Evolutionary conservation across 2,113 vertebrate genomes (phyloP).

Genomic region (Tetrax tetrax): DNA sequence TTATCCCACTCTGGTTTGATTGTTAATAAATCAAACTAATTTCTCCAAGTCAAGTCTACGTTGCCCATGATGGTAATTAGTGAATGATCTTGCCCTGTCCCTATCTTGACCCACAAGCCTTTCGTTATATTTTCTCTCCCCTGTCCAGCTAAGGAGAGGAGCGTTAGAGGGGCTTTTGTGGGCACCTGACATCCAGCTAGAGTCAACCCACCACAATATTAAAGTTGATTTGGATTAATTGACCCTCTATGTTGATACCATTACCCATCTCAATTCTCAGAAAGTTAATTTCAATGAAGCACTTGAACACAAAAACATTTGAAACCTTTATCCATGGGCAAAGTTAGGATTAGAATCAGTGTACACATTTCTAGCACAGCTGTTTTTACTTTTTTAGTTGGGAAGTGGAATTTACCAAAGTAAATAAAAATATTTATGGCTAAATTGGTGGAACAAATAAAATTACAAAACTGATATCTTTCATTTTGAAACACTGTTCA

Average conservation of each 20-base stretch:
- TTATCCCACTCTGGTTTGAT: too few relatives aligned
- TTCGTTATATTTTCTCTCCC: too few relatives aligned
- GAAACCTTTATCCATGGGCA: neutral
- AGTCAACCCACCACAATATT: neutral
- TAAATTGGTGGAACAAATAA: neutral
- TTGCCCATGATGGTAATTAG: too few relatives aligned
- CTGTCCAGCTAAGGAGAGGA: too few relatives aligned
- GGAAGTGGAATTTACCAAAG: neutral
- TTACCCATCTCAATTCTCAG: neutral
- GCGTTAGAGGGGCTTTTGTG: too few relatives aligned
- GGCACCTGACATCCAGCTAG: too few relatives aligned
- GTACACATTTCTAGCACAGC: neutral
- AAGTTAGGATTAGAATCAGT: neutral
- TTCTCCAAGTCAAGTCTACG: too few relatives aligned
- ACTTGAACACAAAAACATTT: neutral
- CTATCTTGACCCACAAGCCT: too few relatives aligned
- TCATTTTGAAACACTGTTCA: neutral
- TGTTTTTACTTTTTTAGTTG: neutral
- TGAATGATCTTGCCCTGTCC: too few relatives aligned
- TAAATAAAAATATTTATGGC: neutral
- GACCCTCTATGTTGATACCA: neutral
- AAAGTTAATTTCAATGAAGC: neutral
- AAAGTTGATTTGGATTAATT: neutral
- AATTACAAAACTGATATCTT: neutral
- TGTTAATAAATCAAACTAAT: too few relatives aligned